Base-by-base conservation (phyloP, 2,888 invertebrate species). In the Gastracanthus pulcherrimus region DNA sequence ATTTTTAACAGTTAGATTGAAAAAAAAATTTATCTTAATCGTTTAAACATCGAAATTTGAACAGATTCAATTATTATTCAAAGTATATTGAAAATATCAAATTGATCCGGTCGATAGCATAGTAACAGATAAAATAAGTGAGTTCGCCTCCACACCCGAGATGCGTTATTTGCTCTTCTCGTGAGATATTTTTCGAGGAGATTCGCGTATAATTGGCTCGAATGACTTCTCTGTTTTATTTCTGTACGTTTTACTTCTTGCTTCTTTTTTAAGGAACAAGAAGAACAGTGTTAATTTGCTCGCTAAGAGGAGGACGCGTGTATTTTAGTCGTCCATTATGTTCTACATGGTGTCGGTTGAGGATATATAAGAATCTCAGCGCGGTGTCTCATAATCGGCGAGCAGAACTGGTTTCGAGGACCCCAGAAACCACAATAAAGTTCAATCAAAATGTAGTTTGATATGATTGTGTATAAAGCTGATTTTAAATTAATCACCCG, bases 381-480 rank as follows among this genome's bases (percentile, higher is more conserved):
- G n/a, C 13, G 16, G 45, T n/a, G 45, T 23, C 36, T 64, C 36
- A 36, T 13, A n/a, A 9, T 66, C 19, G 62, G 16, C 7, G 34
- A 38, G 9, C 23, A 13, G 5, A 66, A 66, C 66, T 41, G 66
- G 41, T 66, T 66, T 66, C 13, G 26, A 26, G n/a, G 66, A 1
- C 66, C 9, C 36, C 5, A 64, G 19, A 64, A 64, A 64, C 36
- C 36, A 26, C 41, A 66, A 66, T 66, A 38, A 45, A 66, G 66
- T 66, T 23, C 66, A 41, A 66, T 66, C 66, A 66, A 66, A 66
- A 66, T 66, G 66, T 16, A 66, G 26, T 66, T 41, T 66, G 66
- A 66, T 45, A 66, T 41, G 66, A 41, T 66, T 38, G 26, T 66
- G 26, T 66, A 23, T 23, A 66, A 41, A 66, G 41, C 26, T 66